These are phyloP conservation scores for Halesus radiatus DNA, from an alignment of 1,140 invertebrate species.

Conservation along the genomic window DNA sequence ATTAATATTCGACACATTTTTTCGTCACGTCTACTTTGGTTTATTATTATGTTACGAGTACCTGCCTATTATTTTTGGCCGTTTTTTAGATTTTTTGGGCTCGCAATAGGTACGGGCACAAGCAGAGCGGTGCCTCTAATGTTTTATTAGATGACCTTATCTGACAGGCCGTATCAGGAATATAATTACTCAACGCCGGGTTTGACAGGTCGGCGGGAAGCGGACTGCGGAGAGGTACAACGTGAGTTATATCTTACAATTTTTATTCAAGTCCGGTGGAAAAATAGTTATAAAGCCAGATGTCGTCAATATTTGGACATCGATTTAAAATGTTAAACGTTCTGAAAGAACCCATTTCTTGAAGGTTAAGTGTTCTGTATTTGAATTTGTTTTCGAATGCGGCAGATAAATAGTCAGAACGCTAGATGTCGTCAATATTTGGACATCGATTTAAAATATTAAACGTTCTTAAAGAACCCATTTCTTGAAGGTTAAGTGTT, in stretches of 20 bases:
- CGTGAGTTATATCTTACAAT: background rate
- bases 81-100: background rate
- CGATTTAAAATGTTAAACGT: no score
- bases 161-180: conserved; percentile 55
- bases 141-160: conserved; percentile 59
- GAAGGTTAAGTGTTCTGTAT: no score
- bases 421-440: background rate
- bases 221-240: background rate
- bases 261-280: background rate
- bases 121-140: conserved; percentile 54
- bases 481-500: no score
- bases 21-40: conserved; percentile 26
- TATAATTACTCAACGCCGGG: conserved; percentile 54
- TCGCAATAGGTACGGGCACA: background rate
- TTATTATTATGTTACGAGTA: no score
- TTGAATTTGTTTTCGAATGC: background rate
- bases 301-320: background rate
- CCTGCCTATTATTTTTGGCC: background rate
- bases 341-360: no score
- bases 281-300: background rate
- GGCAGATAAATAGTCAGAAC: background rate
- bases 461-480: no score
- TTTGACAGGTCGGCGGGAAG: conserved; percentile 13
- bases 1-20: conserved; percentile 31
- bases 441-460: no score